Conservation (phyloP, 1,140 invertebrate species). For the Caenorhabditis remanei region DNA sequence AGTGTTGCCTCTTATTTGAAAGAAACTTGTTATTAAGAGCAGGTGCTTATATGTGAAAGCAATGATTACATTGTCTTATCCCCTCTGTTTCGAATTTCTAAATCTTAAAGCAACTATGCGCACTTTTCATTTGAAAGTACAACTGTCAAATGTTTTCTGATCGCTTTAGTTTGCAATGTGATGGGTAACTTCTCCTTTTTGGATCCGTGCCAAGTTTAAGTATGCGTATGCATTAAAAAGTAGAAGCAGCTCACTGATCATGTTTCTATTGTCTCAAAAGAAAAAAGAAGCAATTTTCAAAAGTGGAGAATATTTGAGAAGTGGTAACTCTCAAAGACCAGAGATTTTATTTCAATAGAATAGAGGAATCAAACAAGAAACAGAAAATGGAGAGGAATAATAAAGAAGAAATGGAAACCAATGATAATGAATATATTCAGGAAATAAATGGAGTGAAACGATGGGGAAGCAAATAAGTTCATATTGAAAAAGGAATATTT, state of each 20-base stretch:
- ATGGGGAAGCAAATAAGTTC: neutral
- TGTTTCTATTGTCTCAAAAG: conserved; percentile 33
- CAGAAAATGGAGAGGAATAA: neutral
- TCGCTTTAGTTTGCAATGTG: neutral
- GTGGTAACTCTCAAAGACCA: neutral
- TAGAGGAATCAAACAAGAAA: neutral
- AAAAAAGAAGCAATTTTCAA: conserved; percentile 16
- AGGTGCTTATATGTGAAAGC: too few species aligned
- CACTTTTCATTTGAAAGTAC: neutral
- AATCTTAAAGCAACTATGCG: too few species aligned
- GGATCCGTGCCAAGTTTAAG: conserved; percentile 37
- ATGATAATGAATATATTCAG: neutral
- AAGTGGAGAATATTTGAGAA: conserved; percentile 1
- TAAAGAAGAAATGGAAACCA: neutral
- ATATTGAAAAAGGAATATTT: neutral
- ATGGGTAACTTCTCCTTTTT: conserved; percentile 11
- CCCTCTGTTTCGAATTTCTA: too few species aligned
- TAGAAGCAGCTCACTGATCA: conserved; percentile 14
- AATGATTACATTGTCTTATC: too few species aligned
- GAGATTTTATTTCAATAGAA: neutral
- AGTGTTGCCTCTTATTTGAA: too few species aligned
- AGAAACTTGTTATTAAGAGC: too few species aligned
- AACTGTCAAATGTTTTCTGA: conserved; percentile 7
- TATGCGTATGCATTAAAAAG: conserved; percentile 48
- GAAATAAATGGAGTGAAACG: neutral